Base-by-base conservation (phyloP, 1,140 invertebrate species). In the Drosophila micromelanica region DNA sequence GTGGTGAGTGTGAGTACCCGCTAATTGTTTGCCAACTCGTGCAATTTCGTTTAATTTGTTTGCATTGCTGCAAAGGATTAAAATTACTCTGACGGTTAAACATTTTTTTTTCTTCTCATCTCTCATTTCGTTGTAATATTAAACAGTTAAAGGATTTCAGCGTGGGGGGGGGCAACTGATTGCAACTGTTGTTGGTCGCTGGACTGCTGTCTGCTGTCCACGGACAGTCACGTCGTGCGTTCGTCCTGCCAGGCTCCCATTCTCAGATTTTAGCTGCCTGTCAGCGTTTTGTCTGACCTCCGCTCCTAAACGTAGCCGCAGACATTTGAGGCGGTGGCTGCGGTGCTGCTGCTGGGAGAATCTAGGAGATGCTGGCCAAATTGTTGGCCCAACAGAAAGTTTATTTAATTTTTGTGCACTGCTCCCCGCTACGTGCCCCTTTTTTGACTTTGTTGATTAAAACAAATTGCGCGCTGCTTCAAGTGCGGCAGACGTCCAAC, bases 371-470 rank as follows among this genome's bases (percentile, higher is more conserved):
- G 75, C 40, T 73, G 76, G 62, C 63, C 71, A 87, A 86, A 86
- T 86, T 86, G 82, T 82, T 87, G 76, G 78, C 17, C 78, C 82
- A 87, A 79, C 82, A 78, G 78, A 87, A 89, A 87, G 82, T 89
- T 87, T 87, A 87, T 87, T 89, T 87, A 87, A 87, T 87, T 87
- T 87, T 86, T 87, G 80, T 78, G 23, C 52, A 51, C 20, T 70
- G 52, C 59, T n/a, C 46, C 17, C 38, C 46, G 37, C 82, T 82
- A 79, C 78, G 78, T 81, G 74, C 73, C 78, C 78, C 63, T 71
- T 78, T 79, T 89, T 79, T 79, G 82, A 89, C 75, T 87, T 87
- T 87, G 82, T 87, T 87, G 82, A 87, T 87, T 87, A 87, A 87
- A 89, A 87, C 82, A 87, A 87, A 87, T 87, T 87, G 82, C 68